Evolutionary conservation across 2,797 vertebrate species (phyloP).

Genomic region (Sebastiscus albofasciatus): DNA sequence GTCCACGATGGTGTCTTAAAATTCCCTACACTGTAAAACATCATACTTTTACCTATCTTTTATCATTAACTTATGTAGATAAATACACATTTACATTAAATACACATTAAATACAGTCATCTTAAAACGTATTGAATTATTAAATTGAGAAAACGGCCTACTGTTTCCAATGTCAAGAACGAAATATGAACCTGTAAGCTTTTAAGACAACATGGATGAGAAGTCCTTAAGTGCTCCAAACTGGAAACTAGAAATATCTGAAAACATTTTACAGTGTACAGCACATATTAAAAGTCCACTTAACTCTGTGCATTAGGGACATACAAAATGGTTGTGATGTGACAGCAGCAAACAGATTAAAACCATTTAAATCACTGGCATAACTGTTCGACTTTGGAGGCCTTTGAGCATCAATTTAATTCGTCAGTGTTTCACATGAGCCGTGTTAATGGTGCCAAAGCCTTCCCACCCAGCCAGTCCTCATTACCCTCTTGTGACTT

Average conservation of each 20-base stretch:
- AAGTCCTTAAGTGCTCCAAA: not conserved
- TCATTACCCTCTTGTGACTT: slow-evolving; percentile 36
- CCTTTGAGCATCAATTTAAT: slow-evolving; percentile 10
- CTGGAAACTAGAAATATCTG: not conserved
- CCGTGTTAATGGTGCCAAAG: slow-evolving; percentile 27
- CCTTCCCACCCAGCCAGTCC: slow-evolving; percentile 8
- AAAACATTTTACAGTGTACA: not conserved
- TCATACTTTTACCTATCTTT: not conserved
- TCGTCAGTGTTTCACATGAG: not conserved
- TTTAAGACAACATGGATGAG: not conserved
- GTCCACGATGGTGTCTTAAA: not conserved
- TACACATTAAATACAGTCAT: not conserved
- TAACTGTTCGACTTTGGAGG: not conserved
- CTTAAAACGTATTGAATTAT: not conserved
- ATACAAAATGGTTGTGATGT: not conserved
- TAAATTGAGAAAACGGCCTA: not conserved
- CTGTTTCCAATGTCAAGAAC: not conserved
- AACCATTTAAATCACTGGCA: not conserved
- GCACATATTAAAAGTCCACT: not conserved
- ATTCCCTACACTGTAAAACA: not conserved
- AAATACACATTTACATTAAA: not conserved
- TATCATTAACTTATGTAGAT: not conserved
- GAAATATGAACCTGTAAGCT: not conserved
- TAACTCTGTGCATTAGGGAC: not conserved
- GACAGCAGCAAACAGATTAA: not conserved